Evolutionary conservation across 30 jellyfish, hydroid and myxozoan species (phyloP), one percentile per base, ranked within the genome.

Genomic region (Turritopsis dohrnii): DNA sequence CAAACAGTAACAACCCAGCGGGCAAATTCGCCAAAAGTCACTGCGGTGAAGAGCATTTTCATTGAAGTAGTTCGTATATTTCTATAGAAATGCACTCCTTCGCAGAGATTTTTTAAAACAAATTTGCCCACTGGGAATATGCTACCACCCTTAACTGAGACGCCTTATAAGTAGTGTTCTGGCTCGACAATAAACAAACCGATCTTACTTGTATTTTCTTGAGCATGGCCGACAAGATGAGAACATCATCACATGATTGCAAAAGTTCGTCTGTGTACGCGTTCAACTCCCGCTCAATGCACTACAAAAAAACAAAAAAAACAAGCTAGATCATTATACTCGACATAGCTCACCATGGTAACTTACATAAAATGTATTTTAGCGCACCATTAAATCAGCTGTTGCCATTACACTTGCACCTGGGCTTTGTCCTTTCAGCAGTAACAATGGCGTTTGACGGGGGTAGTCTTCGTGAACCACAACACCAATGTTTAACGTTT

Each of bases 391-490:
- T 69, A 69, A 69, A 69, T 69, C 77, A 69, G 30, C 77, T 8
- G 8, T 21, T 7, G 77, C 28, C 31, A n/a, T 69, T 27, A 69
- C 22, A 19, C 16, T 27, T 7, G 77, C 9, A 17, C 19, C 19
- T 9, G 30, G 76, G 29, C 24, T 82, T 24, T 71, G 29, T 20
- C 20, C 3, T 16, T 29, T 16, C 84, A 89, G 72, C 21, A 84
- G 90, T 54, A 90, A 82, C 1, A 90, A 24, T 26, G 97, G 96
- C 8, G 95, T 88, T 29, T 84, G 82, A 54, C 84, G 74, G 21
- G 97, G 97, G 65, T 86, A 90, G 74, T 90, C 79, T 13, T 28
- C 81, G 31, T 87, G 90, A 65, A 90, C 83, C 7, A 86, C 87
- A 28, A 90, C 86, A 1, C 83, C 85, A 21, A 82, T 96, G n/a